A percentile compares a stretch with the other conserved stretches of the same genome.
phyloP scores from a whole-genome alignment of 2,797 vertebrate species.

The Gallinago nigripennis region DNA sequence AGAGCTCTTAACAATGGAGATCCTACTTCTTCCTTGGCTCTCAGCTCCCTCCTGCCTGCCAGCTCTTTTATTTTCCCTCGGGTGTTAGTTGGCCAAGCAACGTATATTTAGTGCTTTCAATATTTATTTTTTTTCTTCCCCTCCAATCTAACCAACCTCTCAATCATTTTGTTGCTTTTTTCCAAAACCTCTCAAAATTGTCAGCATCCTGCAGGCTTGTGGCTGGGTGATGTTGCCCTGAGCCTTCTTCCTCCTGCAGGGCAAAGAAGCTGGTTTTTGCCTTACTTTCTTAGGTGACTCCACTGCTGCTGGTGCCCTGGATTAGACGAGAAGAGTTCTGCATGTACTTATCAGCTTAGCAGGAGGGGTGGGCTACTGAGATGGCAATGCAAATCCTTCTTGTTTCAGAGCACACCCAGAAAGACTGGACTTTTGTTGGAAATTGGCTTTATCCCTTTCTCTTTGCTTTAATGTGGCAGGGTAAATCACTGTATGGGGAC shows the following conservation, averaged over 20 bases:
- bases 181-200: neutral
- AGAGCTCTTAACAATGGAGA: neutral
- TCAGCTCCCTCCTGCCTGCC: constrained; percentile 25
- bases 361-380: neutral
- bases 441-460: neutral
- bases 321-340: neutral
- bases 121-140: neutral
- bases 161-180: neutral
- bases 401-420: neutral
- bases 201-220: neutral
- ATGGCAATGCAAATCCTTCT: neutral
- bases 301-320: neutral
- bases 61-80: constrained; percentile 15
- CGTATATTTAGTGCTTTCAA: constrained; percentile 34
- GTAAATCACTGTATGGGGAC: rapidly evolving
- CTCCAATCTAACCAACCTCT: neutral
- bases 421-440: neutral
- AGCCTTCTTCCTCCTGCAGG: neutral
- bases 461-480: neutral
- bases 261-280: neutral
- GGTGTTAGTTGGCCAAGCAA: constrained; percentile 6
- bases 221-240: neutral
- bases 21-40: constrained; percentile 46
- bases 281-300: neutral
- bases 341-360: neutral